These are phyloP conservation scores for Carassius auratus DNA, from an alignment of 2,113 vertebrate species.

Conservation along the genomic window DNA sequence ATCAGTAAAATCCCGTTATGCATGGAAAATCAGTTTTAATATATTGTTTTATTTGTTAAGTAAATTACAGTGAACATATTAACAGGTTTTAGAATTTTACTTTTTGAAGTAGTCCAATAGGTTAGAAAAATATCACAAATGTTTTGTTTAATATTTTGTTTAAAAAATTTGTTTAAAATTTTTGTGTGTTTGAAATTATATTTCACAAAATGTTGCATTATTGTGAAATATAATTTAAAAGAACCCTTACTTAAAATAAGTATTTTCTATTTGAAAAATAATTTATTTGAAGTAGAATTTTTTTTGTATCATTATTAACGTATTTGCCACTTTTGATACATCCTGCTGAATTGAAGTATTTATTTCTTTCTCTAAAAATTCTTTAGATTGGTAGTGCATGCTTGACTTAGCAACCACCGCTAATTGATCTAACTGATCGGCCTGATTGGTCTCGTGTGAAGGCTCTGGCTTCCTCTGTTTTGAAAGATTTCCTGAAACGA, in stretches of 20 bases:
- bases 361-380: not conserved
- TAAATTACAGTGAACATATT: too few relatives aligned
- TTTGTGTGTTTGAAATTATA: too few relatives aligned
- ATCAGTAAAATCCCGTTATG: too few relatives aligned
- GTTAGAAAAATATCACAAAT: too few relatives aligned
- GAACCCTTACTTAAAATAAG: too few relatives aligned
- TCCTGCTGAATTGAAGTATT: not conserved
- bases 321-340: not conserved
- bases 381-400: not conserved
- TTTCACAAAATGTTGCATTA: too few relatives aligned
- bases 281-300: not conserved
- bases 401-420: not conserved
- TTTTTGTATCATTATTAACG: not conserved
- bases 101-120: not conserved
- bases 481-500: not conserved
- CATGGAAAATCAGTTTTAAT: too few relatives aligned
- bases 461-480: not conserved
- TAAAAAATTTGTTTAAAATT: too few relatives aligned
- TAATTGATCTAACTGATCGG: not conserved
- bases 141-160: too few relatives aligned
- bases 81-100: not conserved
- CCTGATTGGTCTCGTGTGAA: not conserved
- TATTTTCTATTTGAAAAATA: too few relatives aligned
- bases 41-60: too few relatives aligned
- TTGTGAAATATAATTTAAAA: too few relatives aligned